Evolutionary conservation across 2,888 invertebrate genomes (phyloP).

Genomic region (Hydroisotoma schaefferi): DNA sequence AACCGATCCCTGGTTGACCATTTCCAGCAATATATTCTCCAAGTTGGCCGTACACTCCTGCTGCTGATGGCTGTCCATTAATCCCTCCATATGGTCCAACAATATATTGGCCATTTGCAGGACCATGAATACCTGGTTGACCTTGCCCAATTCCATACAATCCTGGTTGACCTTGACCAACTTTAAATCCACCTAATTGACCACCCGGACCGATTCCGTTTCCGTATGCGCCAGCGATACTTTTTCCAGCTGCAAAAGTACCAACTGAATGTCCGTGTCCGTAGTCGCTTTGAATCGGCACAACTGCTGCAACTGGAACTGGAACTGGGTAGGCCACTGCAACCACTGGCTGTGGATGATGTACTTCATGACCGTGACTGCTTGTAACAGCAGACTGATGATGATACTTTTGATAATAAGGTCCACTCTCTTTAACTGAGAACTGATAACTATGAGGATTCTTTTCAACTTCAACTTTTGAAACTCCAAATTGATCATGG

Average conservation of each 20-base stretch:
- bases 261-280: neutral
- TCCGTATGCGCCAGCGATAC: neutral
- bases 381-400: constrained; percentile 32
- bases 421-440: constrained; percentile 42
- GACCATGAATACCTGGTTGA: neutral
- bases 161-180: neutral
- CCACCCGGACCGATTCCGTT: neutral
- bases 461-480: constrained; percentile 42
- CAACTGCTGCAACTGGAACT: neutral
- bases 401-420: constrained; percentile 39
- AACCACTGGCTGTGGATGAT: too few relatives aligned
- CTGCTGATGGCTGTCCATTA: neutral
- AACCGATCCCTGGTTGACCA: neutral
- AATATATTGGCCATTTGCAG: neutral
- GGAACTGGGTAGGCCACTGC: neutral
- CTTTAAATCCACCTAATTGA: too few relatives aligned
- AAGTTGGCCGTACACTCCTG: neutral
- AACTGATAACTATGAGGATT: constrained; percentile 38
- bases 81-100: too few relatives aligned
- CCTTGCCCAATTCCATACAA: neutral
- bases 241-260: neutral
- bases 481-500: constrained; percentile 17
- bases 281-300: too few relatives aligned
- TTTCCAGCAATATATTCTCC: neutral
- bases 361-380: neutral